These are phyloP conservation scores for Sphecodes monilicornis DNA, from an alignment of 2,888 invertebrate genomes.

Conservation along the genomic window DNA sequence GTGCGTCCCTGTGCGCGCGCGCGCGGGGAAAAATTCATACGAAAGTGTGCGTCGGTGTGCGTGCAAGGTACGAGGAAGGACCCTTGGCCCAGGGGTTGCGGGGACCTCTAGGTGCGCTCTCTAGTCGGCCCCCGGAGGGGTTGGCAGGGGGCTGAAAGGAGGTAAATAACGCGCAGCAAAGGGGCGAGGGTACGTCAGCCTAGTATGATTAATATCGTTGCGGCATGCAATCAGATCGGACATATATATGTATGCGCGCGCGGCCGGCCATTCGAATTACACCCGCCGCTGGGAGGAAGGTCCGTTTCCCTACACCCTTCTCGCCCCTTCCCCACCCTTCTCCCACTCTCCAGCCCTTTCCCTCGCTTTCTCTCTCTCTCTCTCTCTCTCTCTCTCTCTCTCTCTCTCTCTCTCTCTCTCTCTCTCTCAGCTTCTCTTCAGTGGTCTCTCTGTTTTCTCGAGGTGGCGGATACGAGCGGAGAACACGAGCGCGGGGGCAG, in stretches of 20 bases:
- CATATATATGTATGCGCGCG: conserved; percentile 65
- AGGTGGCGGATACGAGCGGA: conserved; percentile 31
- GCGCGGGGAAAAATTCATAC: conserved; percentile 34
- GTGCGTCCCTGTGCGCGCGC: background rate
- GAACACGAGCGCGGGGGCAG: conserved; percentile 29
- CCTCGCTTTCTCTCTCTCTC: conserved; percentile 1
- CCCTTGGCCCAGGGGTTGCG: conserved; percentile 49
- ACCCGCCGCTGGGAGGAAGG: conserved; percentile 57
- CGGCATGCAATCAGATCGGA: conserved; percentile 86
- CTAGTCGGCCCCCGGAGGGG: conserved; percentile 67
- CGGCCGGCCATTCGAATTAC: conserved; percentile 73
- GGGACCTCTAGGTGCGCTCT: conserved; percentile 63
- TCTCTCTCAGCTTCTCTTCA: conserved; percentile 21
- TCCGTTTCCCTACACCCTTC: conserved; percentile 31
- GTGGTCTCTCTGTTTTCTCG: conserved; percentile 39
- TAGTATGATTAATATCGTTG: conserved; percentile 86
- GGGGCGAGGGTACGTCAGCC: conserved; percentile 84
- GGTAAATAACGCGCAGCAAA: conserved; percentile 79
- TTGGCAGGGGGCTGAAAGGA: conserved; percentile 72
- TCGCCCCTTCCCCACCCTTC: background rate
- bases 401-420: conserved; percentile 14
- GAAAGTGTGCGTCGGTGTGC: background rate
- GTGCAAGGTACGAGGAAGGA: conserved; percentile 42
- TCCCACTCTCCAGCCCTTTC: background rate
- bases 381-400: background rate